These are phyloP conservation scores for Xylota segnis DNA, from an alignment of 2,888 invertebrate genomes.

Conservation along the genomic window DNA sequence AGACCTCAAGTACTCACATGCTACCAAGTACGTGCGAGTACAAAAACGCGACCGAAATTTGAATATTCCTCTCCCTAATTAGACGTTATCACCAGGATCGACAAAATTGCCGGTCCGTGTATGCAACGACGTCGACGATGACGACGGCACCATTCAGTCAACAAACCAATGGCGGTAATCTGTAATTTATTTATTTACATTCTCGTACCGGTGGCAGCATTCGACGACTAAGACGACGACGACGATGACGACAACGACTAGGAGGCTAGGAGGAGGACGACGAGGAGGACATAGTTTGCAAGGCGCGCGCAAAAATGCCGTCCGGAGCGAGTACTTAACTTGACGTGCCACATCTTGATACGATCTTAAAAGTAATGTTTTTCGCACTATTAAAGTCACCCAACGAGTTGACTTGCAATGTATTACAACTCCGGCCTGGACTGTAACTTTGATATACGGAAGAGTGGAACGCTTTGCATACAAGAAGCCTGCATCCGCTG, in stretches of 20 bases:
- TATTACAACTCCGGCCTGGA: constrained; percentile 67
- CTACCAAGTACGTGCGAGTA: not conserved
- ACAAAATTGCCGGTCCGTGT: constrained; percentile 50
- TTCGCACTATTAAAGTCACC: constrained; percentile 77
- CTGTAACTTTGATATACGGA: constrained; percentile 71
- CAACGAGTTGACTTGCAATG: constrained; percentile 75
- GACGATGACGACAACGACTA: not conserved
- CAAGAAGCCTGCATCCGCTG: constrained; percentile 16
- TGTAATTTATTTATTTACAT: constrained; percentile 67
- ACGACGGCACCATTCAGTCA: constrained; percentile 56
- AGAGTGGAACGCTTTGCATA: constrained; percentile 66
- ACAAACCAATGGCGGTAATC: constrained; percentile 54
- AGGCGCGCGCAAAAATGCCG: constrained; percentile 22
- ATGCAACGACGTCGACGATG: constrained; percentile 7
- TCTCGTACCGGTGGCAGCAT: not conserved
- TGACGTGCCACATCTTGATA: constrained; percentile 76
- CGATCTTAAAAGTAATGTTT: constrained; percentile 74
- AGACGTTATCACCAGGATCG: constrained; percentile 73
- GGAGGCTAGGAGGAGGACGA: no score
- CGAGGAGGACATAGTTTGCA: not conserved
- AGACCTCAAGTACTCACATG: not conserved
- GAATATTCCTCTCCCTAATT: constrained; percentile 73
- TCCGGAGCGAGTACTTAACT: constrained; percentile 45
- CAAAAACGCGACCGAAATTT: constrained; percentile 67
- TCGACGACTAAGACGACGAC: no score